phyloP scores from a whole-genome alignment of 1,140 invertebrate genomes.

The Drosophila nasuta region DNA sequence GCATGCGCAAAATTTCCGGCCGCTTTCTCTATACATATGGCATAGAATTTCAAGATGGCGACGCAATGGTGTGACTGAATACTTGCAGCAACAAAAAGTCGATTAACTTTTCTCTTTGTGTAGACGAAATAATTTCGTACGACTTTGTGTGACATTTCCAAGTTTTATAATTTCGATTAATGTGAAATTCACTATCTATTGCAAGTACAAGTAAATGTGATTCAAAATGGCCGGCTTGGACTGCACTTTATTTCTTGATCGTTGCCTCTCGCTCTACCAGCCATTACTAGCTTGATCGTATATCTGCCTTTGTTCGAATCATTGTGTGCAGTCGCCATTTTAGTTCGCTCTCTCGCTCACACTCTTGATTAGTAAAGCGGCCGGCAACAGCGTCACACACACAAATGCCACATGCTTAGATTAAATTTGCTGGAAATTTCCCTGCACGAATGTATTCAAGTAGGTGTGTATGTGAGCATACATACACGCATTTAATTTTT shows the following conservation, averaged over 20 bases:
- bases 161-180: slow-evolving; percentile 10
- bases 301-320: slow-evolving; percentile 53
- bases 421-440: slow-evolving; percentile 77
- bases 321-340: slow-evolving; percentile 59
- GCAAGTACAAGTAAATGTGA: background rate
- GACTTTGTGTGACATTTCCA: slow-evolving; percentile 37
- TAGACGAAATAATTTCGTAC: background rate
- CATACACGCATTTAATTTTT: slow-evolving; percentile 19
- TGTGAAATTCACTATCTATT: slow-evolving; percentile 25
- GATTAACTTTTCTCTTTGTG: slow-evolving; percentile 2
- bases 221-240: slow-evolving; percentile 50
- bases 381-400: slow-evolving; percentile 69
- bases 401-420: slow-evolving; percentile 45
- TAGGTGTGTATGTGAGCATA: slow-evolving; percentile 20
- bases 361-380: slow-evolving; percentile 45
- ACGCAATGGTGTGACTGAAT: slow-evolving; percentile 51
- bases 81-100: slow-evolving; percentile 46
- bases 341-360: slow-evolving; percentile 42
- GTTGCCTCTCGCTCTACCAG: slow-evolving; percentile 43
- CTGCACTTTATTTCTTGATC: slow-evolving; percentile 48
- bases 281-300: slow-evolving; percentile 51
- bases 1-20: slow-evolving; percentile 47
- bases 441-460: slow-evolving; percentile 39
- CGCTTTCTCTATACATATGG: slow-evolving; percentile 50
- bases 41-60: slow-evolving; percentile 74